These are phyloP conservation scores for Salticus scenicus DNA, from an alignment of 2,888 invertebrate genomes.

Conservation along the genomic window DNA sequence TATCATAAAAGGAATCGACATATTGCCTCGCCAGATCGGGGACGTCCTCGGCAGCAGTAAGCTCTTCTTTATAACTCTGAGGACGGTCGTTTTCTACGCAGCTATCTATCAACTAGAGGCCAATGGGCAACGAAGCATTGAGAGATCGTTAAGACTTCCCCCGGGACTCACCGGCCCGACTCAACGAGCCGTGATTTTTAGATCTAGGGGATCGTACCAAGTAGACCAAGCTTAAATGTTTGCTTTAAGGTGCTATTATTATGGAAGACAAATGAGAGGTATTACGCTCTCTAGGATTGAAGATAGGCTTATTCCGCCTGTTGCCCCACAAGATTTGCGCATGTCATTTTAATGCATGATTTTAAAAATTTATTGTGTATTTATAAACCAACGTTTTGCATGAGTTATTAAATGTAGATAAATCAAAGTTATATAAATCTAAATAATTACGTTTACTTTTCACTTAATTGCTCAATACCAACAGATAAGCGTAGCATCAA, in stretches of 20 bases:
- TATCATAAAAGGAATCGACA: not conserved
- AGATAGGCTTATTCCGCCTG: not conserved
- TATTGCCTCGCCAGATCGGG: slow-evolving; percentile 4
- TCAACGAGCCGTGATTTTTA: slow-evolving; percentile 64
- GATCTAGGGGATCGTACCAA: slow-evolving; percentile 30
- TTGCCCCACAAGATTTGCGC: not conserved
- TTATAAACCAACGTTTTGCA: no score
- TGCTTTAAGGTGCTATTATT: slow-evolving; percentile 54
- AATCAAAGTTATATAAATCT: no score
- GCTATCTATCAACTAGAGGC: slow-evolving; percentile 53
- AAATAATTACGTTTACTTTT: no score
- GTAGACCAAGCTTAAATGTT: slow-evolving; percentile 37
- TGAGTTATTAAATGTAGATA: no score
- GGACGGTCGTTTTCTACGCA: slow-evolving; percentile 51
- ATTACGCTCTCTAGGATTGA: slow-evolving; percentile 18
- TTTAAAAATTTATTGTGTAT: no score
- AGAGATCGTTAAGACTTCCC: slow-evolving; percentile 48
- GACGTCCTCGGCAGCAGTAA: slow-evolving; percentile 53
- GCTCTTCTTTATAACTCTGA: slow-evolving; percentile 59
- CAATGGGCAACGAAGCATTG: slow-evolving; percentile 41
- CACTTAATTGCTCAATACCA: no score
- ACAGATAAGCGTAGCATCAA: no score
- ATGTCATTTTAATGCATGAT: no score
- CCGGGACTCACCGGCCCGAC: slow-evolving; percentile 25
- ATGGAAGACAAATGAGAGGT: slow-evolving; percentile 68